phyloP scores from a whole-genome alignment of 2,888 invertebrate genomes.

The Elegia similella region DNA sequence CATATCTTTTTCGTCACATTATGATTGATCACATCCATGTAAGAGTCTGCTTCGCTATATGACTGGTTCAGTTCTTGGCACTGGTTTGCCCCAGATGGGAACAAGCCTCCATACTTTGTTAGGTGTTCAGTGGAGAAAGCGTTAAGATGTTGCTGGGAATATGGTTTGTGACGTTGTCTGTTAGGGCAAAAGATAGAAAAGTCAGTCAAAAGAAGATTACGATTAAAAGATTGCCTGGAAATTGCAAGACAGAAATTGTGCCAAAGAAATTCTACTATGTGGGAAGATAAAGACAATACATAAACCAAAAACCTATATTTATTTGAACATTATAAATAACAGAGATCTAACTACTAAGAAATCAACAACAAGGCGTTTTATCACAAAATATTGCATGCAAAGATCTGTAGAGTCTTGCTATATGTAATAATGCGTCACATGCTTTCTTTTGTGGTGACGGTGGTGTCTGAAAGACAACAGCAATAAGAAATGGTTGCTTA shows the following conservation, averaged over 20 bases:
- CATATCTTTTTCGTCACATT: constrained; percentile 64
- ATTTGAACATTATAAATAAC: background rate
- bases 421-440: constrained; percentile 63
- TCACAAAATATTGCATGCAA: constrained; percentile 22
- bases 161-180: constrained; percentile 79
- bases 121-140: constrained; percentile 78
- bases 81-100: constrained; percentile 74
- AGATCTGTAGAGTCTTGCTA: constrained; percentile 33
- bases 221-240: constrained; percentile 14
- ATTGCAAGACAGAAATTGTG: constrained; percentile 5
- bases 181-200: constrained; percentile 65
- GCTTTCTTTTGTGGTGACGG: constrained; percentile 66
- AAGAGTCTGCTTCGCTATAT: constrained; percentile 74
- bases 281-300: constrained; percentile 2
- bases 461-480: constrained; percentile 69
- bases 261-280: constrained; percentile 10
- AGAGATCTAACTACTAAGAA: constrained; percentile 16
- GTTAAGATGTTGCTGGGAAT: constrained; percentile 78
- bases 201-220: constrained; percentile 21
- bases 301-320: constrained; percentile 2
- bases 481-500: constrained; percentile 49
- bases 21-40: constrained; percentile 70
- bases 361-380: constrained; percentile 19
- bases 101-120: constrained; percentile 73
- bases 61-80: constrained; percentile 75